Conservation (phyloP, 2,797 vertebrate species). For the Prunella strophiata region DNA sequence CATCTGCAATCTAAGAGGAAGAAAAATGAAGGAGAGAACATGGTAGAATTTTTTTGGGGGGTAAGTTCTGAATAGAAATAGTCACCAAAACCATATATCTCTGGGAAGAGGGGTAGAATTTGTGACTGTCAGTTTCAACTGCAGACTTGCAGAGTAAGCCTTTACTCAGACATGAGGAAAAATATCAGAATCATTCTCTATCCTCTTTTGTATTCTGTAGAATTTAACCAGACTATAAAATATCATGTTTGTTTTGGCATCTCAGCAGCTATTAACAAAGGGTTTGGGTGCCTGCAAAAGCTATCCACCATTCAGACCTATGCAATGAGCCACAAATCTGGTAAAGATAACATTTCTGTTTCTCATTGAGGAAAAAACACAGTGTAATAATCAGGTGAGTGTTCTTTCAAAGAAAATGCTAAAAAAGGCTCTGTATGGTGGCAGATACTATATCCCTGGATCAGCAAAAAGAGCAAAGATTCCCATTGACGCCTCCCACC, state of each 20-base stretch:
- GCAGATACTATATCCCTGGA: conserved; percentile 11
- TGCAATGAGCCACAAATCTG: conserved; percentile 21
- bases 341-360: conserved; percentile 33
- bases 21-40: neutral
- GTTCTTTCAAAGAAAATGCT: neutral
- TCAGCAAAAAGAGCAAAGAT: conserved; percentile 56
- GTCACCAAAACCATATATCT: neutral
- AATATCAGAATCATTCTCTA: neutral
- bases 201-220: neutral
- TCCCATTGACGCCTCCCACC: conserved; percentile 44
- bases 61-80: neutral
- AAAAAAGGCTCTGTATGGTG: conserved; percentile 1
- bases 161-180: neutral
- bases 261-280: neutral
- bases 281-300: conserved; percentile 29
- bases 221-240: conserved; percentile 28
- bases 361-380: neutral
- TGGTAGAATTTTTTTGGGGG: neutral
- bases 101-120: neutral
- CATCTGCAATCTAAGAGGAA: neutral
- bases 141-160: neutral
- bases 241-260: neutral
- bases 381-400: conserved; percentile 5
- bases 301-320: neutral
- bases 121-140: neutral